These are phyloP conservation scores for Oncorhynchus mykiss DNA, from an alignment of 2,113 vertebrate genomes.

Conservation along the genomic window DNA sequence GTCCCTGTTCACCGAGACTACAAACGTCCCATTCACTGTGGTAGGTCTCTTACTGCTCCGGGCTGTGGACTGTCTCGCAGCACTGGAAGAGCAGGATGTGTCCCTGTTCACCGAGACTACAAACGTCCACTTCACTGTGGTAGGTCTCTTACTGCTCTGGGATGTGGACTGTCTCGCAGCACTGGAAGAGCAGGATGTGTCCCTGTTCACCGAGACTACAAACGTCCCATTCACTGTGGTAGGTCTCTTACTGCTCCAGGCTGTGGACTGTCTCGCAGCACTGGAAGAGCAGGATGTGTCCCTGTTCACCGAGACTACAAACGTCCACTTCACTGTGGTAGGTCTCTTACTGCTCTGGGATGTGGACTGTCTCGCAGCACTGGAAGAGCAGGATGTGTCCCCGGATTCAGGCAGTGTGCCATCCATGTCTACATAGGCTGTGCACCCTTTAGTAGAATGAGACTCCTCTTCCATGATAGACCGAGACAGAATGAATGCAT, in stretches of 20 bases:
- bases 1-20: too few species aligned
- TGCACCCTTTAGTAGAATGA: background rate
- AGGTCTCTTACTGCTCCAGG: too few species aligned
- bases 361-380: background rate
- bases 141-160: background rate
- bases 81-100: too few species aligned
- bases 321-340: slow-evolving; percentile 33
- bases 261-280: too few species aligned
- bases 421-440: background rate
- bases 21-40: too few species aligned
- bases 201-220: too few species aligned
- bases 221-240: too few species aligned
- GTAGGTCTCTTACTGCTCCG: too few species aligned
- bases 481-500: background rate
- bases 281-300: background rate
- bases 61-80: too few species aligned
- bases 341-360: slow-evolving; percentile 1
- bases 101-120: slow-evolving; percentile 28
- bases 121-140: slow-evolving; percentile 42
- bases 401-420: background rate
- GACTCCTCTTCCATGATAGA: too few species aligned
- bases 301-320: slow-evolving; percentile 36
- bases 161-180: background rate
- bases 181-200: background rate
- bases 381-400: background rate